Evolutionary conservation across 2,797 vertebrate species (phyloP).

Genomic region (Pantherophis vulpinus): DNA sequence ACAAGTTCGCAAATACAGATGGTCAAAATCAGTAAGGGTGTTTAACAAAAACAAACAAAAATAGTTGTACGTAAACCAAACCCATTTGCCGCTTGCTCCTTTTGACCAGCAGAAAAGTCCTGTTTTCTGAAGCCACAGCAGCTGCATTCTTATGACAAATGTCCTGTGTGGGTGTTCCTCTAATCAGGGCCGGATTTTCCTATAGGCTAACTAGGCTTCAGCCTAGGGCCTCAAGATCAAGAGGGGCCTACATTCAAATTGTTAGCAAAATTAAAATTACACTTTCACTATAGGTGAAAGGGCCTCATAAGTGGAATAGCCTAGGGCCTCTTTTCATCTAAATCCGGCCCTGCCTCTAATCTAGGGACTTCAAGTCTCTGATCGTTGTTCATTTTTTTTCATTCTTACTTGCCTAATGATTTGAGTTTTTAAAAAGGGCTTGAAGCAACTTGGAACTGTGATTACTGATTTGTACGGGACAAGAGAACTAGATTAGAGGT

Average conservation of each 20-base stretch:
- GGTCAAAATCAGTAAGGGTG: conserved; percentile 70
- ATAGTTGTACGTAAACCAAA: conserved; percentile 63
- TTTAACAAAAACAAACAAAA: conserved; percentile 72
- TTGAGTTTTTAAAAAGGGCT: conserved; percentile 28
- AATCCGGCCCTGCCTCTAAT: conserved; percentile 17
- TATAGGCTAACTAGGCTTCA: no score
- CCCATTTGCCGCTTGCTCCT: conserved; percentile 64
- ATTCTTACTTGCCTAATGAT: conserved; percentile 53
- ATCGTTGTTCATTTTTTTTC: conserved; percentile 49
- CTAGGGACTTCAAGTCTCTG: conserved; percentile 49
- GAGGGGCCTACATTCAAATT: no score
- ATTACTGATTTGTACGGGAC: conserved; percentile 53
- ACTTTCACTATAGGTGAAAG: no score
- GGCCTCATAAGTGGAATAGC: no score
- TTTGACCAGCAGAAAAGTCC: conserved; percentile 59
- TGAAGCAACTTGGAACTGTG: conserved; percentile 47
- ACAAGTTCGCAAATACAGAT: conserved; percentile 69
- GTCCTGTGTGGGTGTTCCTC: conserved; percentile 47
- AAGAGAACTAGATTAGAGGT: conserved; percentile 59
- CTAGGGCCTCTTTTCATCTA: no score
- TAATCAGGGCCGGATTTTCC: no score
- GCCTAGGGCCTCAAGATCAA: no score
- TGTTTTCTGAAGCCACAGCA: conserved; percentile 57
- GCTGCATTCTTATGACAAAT: conserved; percentile 39
- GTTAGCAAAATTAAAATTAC: no score